Percentiles rank a stretch among this genome's conserved stretches.
These are phyloP conservation scores for Castor canadensis DNA, from an alignment of 2,113 vertebrate species.

Conservation along the genomic window DNA sequence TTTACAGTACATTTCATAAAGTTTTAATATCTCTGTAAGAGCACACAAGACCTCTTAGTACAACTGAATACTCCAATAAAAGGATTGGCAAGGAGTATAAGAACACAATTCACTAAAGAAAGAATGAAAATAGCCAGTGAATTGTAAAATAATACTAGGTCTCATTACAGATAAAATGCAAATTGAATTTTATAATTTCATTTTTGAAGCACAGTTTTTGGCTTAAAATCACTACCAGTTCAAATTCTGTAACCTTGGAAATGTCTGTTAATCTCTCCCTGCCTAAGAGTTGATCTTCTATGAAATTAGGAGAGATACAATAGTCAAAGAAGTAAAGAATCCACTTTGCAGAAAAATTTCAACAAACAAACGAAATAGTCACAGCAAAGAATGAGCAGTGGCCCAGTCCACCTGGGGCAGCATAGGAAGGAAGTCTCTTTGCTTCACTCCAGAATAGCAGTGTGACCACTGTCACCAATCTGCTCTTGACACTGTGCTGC, in stretches of 20 bases:
- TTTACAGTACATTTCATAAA: background rate
- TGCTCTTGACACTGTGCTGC: background rate
- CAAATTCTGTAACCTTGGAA: background rate
- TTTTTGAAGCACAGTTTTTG: background rate
- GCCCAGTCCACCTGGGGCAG: background rate
- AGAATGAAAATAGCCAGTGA: background rate
- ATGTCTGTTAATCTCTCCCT: background rate
- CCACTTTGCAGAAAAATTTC: background rate
- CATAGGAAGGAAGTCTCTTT: background rate
- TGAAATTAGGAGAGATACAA: background rate
- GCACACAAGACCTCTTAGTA: too few relatives aligned
- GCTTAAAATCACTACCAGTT: background rate
- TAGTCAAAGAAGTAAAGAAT: background rate
- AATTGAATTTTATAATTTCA: background rate
- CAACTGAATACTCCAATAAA: background rate
- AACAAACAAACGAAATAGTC: background rate
- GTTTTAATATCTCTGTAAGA: background rate
- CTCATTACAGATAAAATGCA: background rate
- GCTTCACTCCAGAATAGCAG: background rate
- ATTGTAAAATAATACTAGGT: background rate
- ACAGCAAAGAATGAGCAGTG: background rate
- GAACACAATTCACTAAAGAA: background rate
- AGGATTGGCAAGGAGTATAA: background rate
- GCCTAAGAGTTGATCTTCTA: too few relatives aligned
- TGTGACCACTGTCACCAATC: background rate